These are phyloP conservation scores for Misgurnus mizolepis DNA, from an alignment of 2,113 vertebrate genomes.

Conservation along the genomic window DNA sequence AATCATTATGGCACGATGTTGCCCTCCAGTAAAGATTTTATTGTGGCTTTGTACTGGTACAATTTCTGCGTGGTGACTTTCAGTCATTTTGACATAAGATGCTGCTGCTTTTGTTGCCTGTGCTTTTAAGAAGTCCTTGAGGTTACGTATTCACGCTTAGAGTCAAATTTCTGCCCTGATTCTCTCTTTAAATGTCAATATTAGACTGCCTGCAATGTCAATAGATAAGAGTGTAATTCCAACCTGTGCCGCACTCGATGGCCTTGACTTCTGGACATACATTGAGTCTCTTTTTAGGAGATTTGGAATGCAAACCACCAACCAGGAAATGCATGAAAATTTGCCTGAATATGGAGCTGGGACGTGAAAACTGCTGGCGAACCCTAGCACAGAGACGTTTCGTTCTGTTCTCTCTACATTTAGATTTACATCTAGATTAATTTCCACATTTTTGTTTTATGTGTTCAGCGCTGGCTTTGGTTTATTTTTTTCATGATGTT, in stretches of 20 bases:
- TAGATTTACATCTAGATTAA: background rate
- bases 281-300: conserved; percentile 38
- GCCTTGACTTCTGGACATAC: conserved; percentile 39
- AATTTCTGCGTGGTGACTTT: conserved; percentile 53
- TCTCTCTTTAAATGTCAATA: conserved; percentile 30
- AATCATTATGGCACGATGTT: conserved; percentile 71
- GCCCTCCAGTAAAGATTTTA: conserved; percentile 66
- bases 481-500: too few relatives aligned
- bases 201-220: conserved; percentile 16
- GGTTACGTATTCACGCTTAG: conserved; percentile 20
- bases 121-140: conserved; percentile 33
- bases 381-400: background rate
- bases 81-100: conserved; percentile 27
- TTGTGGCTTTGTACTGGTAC: conserved; percentile 64
- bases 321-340: conserved; percentile 57
- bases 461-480: background rate
- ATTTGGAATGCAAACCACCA: conserved; percentile 60
- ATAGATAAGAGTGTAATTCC: conserved; percentile 21
- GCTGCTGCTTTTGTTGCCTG: conserved; percentile 27
- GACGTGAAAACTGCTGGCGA: background rate
- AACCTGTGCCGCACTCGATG: conserved; percentile 3
- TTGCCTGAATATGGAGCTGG: conserved; percentile 53
- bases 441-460: background rate
- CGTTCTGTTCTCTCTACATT: background rate
- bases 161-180: conserved; percentile 29